Evolutionary conservation across 2,113 vertebrate species (phyloP).

Genomic region (Romanogobio albipinnatus): DNA sequence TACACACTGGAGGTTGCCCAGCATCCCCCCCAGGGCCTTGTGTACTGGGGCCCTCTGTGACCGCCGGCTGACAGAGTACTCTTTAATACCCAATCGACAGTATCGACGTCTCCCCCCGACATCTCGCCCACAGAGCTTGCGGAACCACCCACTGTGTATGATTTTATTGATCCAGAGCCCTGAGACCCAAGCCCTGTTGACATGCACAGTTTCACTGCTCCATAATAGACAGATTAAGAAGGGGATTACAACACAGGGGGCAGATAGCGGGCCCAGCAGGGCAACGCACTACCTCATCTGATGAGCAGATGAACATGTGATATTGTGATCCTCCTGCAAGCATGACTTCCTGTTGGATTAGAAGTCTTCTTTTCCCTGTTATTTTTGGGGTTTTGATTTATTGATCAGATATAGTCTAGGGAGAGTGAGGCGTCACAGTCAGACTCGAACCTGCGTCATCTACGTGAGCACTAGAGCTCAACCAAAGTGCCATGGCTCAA

Average conservation of each 20-base stretch:
- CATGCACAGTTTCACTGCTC: constrained; percentile 67
- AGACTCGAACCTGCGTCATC: background rate
- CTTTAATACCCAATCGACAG: constrained; percentile 81
- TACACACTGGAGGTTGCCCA: constrained; percentile 67
- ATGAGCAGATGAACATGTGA: background rate
- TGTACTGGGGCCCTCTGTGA: constrained; percentile 49
- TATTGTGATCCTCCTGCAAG: background rate
- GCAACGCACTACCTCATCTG: constrained; percentile 32
- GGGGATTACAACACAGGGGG: constrained; percentile 72
- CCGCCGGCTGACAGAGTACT: constrained; percentile 74
- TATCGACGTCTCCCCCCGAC: constrained; percentile 75
- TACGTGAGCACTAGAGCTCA: background rate
- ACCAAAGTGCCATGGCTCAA: background rate
- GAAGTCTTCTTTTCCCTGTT: background rate
- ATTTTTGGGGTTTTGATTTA: constrained; percentile 11
- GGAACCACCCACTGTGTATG: constrained; percentile 42
- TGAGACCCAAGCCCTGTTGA: constrained; percentile 66
- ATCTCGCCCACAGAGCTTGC: constrained; percentile 38
- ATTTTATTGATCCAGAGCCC: constrained; percentile 72
- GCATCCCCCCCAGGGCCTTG: constrained; percentile 56
- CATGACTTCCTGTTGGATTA: constrained; percentile 7
- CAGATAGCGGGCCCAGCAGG: constrained; percentile 55
- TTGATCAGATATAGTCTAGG: background rate
- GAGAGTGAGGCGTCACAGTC: background rate
- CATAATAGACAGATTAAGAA: constrained; percentile 78